phyloP scores from a whole-genome alignment of 2,888 invertebrate genomes.

The Apamea epomidion region DNA sequence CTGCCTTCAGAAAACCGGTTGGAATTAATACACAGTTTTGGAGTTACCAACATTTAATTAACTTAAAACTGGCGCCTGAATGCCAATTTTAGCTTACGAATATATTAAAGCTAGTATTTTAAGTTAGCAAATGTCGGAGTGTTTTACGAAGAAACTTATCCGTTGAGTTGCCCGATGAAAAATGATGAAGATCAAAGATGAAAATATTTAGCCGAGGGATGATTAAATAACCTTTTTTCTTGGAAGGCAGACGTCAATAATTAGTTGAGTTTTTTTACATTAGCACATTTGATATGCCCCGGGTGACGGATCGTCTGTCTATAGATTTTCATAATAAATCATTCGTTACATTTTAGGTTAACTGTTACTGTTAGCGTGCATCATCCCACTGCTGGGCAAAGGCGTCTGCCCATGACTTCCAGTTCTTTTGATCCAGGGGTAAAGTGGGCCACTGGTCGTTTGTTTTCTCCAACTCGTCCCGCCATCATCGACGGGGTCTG shows the following conservation, averaged over 20 bases:
- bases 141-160: conserved; percentile 46
- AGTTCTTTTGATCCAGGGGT: too few relatives aligned
- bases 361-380: too few relatives aligned
- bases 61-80: conserved; percentile 39
- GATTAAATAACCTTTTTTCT: neutral
- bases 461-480: too few relatives aligned
- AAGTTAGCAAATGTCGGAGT: conserved; percentile 28
- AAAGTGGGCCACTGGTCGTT: too few relatives aligned
- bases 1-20: conserved; percentile 18
- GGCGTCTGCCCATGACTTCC: too few relatives aligned
- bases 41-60: conserved; percentile 45
- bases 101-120: conserved; percentile 53
- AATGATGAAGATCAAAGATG: conserved; percentile 20
- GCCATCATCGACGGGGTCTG: too few relatives aligned
- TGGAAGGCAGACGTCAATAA: neutral
- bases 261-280: neutral
- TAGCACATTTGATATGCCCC: neutral
- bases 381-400: too few relatives aligned
- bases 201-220: neutral
- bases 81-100: conserved; percentile 40
- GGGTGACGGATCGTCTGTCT: neutral
- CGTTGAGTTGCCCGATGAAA: conserved; percentile 21
- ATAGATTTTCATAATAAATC: too few relatives aligned
- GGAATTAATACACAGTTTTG: conserved; percentile 31
- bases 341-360: too few relatives aligned